Evolutionary conservation across 2,113 vertebrate genomes (phyloP).

Genomic region (Pavo muticus): DNA sequence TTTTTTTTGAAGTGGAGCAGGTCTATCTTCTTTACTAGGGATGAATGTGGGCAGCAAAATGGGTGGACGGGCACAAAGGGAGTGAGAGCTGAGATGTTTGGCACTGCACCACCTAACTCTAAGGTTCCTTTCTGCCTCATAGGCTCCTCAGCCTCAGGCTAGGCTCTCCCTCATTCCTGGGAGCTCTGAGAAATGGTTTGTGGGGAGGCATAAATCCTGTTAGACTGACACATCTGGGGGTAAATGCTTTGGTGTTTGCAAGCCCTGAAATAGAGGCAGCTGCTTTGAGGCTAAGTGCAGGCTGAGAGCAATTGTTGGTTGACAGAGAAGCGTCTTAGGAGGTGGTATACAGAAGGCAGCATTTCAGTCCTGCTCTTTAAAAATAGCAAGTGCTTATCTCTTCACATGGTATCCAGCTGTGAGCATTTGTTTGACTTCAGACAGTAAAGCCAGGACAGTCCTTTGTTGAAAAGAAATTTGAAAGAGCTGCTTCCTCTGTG

Average conservation of each 20-base stretch:
- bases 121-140: background rate
- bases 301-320: background rate
- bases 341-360: background rate
- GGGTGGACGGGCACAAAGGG: background rate
- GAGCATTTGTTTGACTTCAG: background rate
- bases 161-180: background rate
- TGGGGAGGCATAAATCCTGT: background rate
- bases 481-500: background rate
- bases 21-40: background rate
- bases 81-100: background rate
- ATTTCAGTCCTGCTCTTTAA: background rate
- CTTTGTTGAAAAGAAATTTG: background rate
- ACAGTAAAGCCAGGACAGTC: background rate
- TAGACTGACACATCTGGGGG: background rate
- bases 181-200: background rate
- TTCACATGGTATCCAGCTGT: background rate
- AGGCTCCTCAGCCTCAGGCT: background rate
- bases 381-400: slow-evolving; percentile 2
- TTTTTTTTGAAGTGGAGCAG: background rate
- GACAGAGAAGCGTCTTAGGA: background rate
- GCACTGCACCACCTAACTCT: background rate
- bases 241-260: background rate
- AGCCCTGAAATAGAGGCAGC: background rate
- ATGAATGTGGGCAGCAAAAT: background rate
- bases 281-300: background rate